Evolutionary conservation across 2,797 vertebrate species (phyloP), one percentile per base, ranked within the genome.

Genomic region (Enteromius afrohamiltoni): DNA sequence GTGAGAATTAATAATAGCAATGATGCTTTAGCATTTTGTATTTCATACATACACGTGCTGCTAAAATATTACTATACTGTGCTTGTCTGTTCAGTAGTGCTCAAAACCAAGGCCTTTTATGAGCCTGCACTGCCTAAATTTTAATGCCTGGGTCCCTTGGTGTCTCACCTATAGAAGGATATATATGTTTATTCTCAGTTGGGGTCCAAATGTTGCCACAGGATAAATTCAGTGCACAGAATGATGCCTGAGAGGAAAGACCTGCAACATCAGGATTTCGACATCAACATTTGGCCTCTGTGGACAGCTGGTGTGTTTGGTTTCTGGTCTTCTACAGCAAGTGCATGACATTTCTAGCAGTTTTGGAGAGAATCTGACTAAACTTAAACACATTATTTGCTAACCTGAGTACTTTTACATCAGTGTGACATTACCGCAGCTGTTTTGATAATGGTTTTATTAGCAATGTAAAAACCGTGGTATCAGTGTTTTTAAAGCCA

Each of bases 101-200:
- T 69, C 71, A 31, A 74, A 77, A 68, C 45, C 42, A 55, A 34
- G 69, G 76, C 21, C 49, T 26, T 58, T 60, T 77, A 62, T 77
- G 58, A 26, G n/a, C 23, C n/a, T 45, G 42, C 19, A 29, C 16
- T 49, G 49, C 55, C 29, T 75, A 51, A 6, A 40, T 67, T 55
- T 49, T 7, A 69, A 75, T 80, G 29, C 26, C 10, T 42, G 71
- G 71, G 77, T 84, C 82, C 78, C 37, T 83, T 86, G 79, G 71
- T 34, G 40, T 84, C 37, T 68, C 29, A 23, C 23, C 40, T 73
- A 68, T 83, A 78, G 80, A 1, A 70, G 80, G 86, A 29, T 67
- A 78, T 87, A 90, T 87, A 91, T 91, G 90, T 91, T 83, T 80
- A 84, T 85, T 83, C 69, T 85, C 89, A 88, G 88, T 86, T 67